Base-by-base conservation (phyloP, 2,888 invertebrate genomes). In the Amorpha juglandis region DNA sequence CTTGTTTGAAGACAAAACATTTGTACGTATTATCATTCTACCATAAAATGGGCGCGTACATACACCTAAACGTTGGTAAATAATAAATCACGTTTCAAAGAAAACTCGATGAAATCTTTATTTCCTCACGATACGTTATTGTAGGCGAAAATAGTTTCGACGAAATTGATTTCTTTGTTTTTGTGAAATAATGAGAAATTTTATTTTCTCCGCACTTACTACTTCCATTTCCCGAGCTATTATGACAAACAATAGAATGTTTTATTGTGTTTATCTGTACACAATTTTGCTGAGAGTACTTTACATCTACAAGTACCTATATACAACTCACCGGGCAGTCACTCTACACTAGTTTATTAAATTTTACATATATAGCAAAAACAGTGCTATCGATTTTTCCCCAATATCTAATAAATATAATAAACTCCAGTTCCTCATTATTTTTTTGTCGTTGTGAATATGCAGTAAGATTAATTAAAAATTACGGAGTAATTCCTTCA, bases 101-200 rank as follows among this genome's bases (percentile, higher is more conserved):
- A 55, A 38, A 55, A 33, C n/a, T 33, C 1, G 27, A 33, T n/a
- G 19, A 58, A 42, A 42, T 58, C 19, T 9, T 42, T 58, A 38
- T 38, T 19, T 42, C 38, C 38, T 12, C 12, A 12, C 4, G 14
- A 9, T 45, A 45, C 45, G 58, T 19, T 55, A 33, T 53, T 35
- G 53, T 53, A 19, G 4, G 35, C 16, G 35, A 16, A 38, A 55
- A 38, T 38, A 38, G 55, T 55, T 38, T 11, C 16, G 16, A 55
- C 35, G 35, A 38, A 55, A 55, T 55, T 55, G 55, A 55, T 55
- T 55, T 35, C 16, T 9, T 55, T 55, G 53, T 53, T 53, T 53
- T 53, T 33, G 14, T 33, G 33, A 53, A 33, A 53, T 53, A 53
- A 53, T 53, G 35, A 53, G 53, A 53, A 35, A 7, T 53, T 53